These are phyloP conservation scores for Sitophilus oryzae DNA, from an alignment of 1,140 invertebrate species.

Conservation along the genomic window DNA sequence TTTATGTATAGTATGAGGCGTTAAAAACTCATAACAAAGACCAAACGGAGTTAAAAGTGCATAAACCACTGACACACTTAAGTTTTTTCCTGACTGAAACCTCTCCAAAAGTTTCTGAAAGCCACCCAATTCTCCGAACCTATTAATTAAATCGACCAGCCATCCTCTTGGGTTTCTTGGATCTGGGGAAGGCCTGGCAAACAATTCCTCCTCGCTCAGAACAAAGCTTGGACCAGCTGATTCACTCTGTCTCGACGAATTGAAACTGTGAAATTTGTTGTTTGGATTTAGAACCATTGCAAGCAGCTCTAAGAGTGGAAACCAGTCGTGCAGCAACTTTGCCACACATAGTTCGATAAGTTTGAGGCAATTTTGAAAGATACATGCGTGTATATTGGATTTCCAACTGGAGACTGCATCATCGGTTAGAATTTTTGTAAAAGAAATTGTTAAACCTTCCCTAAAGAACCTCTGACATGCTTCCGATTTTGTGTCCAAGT, in stretches of 20 bases:
- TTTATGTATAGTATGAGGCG: slow-evolving; percentile 82
- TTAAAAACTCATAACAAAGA: slow-evolving; percentile 85
- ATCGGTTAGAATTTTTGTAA: slow-evolving; percentile 96
- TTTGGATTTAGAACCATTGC: slow-evolving; percentile 68
- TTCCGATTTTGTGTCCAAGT: slow-evolving; percentile 83
- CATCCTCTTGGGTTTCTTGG: slow-evolving; percentile 77
- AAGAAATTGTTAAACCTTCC: slow-evolving; percentile 90
- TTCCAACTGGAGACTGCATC: slow-evolving; percentile 98
- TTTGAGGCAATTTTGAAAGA: slow-evolving; percentile 87
- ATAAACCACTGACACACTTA: slow-evolving; percentile 75
- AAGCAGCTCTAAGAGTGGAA: slow-evolving; percentile 85
- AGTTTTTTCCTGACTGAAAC: slow-evolving; percentile 68
- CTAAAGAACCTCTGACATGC: slow-evolving; percentile 92
- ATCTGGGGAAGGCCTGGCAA: slow-evolving; percentile 72
- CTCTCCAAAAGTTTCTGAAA: slow-evolving; percentile 83
- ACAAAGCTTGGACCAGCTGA: slow-evolving; percentile 58
- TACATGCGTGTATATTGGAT: slow-evolving; percentile 92
- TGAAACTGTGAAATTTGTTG: slow-evolving; percentile 82
- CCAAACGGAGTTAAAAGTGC: slow-evolving; percentile 87
- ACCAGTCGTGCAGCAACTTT: slow-evolving; percentile 89
- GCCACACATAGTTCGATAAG: slow-evolving; percentile 87
- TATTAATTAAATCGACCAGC: slow-evolving; percentile 94
- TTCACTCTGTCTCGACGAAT: slow-evolving; percentile 76
- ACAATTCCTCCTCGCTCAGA: slow-evolving; percentile 68
- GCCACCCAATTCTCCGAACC: slow-evolving; percentile 83